Evolutionary conservation across 2,797 vertebrate species (phyloP).

Genomic region (Pseudotriccus pelzelni): DNA sequence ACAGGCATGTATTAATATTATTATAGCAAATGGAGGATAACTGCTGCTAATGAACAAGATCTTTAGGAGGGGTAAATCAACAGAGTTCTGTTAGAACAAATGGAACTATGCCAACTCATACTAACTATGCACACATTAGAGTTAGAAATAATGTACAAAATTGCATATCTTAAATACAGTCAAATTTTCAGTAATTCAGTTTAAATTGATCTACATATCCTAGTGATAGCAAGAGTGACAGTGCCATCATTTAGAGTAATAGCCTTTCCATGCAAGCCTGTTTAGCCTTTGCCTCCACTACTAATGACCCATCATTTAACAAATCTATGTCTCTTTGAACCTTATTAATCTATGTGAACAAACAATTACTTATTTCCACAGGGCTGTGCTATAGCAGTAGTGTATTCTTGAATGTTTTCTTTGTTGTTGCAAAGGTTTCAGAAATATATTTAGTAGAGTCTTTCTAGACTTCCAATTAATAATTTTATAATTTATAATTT

Average conservation of each 20-base stretch:
- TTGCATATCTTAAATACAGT: neutral
- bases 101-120: neutral
- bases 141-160: neutral
- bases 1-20: neutral
- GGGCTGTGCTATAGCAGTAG: neutral
- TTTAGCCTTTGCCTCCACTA: neutral
- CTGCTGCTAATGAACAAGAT: neutral
- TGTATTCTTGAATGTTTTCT: neutral
- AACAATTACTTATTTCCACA: neutral
- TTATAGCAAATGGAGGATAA: neutral
- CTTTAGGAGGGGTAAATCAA: neutral
- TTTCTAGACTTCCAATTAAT: neutral
- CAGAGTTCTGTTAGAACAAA: neutral
- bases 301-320: neutral
- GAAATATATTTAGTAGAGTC: neutral
- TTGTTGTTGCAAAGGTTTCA: neutral
- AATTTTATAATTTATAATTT: neutral
- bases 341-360: neutral
- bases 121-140: neutral
- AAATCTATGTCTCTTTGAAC: conserved; percentile 22
- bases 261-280: neutral
- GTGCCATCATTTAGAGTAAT: neutral
- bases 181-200: neutral
- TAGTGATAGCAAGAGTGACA: neutral
- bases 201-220: neutral